Evolutionary conservation across 2,888 invertebrate species (phyloP), one percentile per base, ranked within the genome.

Genomic region (Calliopum simillimum): DNA sequence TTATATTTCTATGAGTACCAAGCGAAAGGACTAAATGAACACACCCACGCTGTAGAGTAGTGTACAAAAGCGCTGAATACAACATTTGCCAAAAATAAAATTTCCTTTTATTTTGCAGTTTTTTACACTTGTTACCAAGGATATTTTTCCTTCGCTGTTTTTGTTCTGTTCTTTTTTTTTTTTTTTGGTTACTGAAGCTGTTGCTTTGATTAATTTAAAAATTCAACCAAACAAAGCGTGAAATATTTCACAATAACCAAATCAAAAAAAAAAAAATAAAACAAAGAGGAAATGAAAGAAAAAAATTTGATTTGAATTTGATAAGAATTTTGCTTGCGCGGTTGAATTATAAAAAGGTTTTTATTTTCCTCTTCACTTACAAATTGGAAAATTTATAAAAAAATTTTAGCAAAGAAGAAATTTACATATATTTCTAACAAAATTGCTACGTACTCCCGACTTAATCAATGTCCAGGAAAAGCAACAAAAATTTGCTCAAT

Each of bases 221-320:
- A 5, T 12, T 21, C 14, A 46, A n/a, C 11, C 13, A 61, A 44
- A 53, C 43, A 16, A 61, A 61, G 53, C 19, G 53, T 53, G 53
- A 51, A 51, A 4, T 19, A 23, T 53, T 53, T 3, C 53, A 12
- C 53, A 19, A 13, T 19, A 6, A 61, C 6, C 21, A 14, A 53
- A 58, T 25, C n/a, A 14, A 33, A 8, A 33, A 25, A 61, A 44
- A 61, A 43, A 16, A 8, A 16, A 41, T 16, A 13, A n/a, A 43
- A n/a, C 5, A 41, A 59, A 14, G 19, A 44, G 14, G 19, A 43
- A 44, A 44, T 13, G 59, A 58, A 65, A 71, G 71, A 58, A 70
- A 41, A 70, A 74, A 73, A 74, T 75, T 74, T 75, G 74, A 73
- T 74, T 75, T 73, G 73, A 70, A 69, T 75, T 75, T 75, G 74